A percentile compares a stretch with the other conserved stretches of the same genome.
phyloP scores from a whole-genome alignment of 2,888 invertebrate species.

The Sphaerophoria taeniata region DNA sequence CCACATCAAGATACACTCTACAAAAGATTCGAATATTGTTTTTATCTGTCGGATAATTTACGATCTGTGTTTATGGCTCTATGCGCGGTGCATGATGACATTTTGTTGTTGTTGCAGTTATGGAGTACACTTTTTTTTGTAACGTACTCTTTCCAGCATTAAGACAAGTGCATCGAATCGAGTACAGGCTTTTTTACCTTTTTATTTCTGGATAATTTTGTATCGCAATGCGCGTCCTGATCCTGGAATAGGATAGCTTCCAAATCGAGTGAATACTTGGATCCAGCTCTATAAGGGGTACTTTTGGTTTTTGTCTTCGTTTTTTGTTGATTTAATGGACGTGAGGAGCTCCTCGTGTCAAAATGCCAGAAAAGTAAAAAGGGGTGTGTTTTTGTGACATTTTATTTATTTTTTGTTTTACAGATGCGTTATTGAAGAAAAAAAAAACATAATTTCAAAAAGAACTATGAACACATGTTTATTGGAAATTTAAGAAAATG shows the following conservation, averaged over 20 bases:
- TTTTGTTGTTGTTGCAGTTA: constrained; percentile 61
- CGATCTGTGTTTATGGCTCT: constrained; percentile 71
- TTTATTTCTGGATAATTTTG: constrained; percentile 72
- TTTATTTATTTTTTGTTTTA: constrained; percentile 49
- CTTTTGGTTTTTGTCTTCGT: constrained; percentile 13
- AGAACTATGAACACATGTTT: constrained; percentile 68
- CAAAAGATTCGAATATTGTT: constrained; percentile 66
- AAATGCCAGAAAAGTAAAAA: constrained; percentile 58
- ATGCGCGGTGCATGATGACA: constrained; percentile 68
- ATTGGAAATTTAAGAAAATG: constrained; percentile 38
- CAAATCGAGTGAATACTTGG: constrained; percentile 49
- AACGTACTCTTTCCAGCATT: constrained; percentile 26
- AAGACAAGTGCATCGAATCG: constrained; percentile 63
- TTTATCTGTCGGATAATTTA: constrained; percentile 74
- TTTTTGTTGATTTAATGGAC: constrained; percentile 40
- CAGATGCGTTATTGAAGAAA: constrained; percentile 32
- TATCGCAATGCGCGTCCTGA: constrained; percentile 56
- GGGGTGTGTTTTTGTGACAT: constrained; percentile 51
- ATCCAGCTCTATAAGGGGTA: constrained; percentile 68
- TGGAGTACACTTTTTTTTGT: constrained; percentile 25
- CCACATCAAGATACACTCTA: constrained; percentile 21
- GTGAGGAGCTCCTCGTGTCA: constrained; percentile 68
- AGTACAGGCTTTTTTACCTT: constrained; percentile 57
- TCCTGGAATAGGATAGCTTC: constrained; percentile 55
- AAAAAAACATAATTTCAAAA: constrained; percentile 29